Evolutionary conservation across 2,797 vertebrate species (phyloP).

Genomic region (Dendrocincla tyrannina): DNA sequence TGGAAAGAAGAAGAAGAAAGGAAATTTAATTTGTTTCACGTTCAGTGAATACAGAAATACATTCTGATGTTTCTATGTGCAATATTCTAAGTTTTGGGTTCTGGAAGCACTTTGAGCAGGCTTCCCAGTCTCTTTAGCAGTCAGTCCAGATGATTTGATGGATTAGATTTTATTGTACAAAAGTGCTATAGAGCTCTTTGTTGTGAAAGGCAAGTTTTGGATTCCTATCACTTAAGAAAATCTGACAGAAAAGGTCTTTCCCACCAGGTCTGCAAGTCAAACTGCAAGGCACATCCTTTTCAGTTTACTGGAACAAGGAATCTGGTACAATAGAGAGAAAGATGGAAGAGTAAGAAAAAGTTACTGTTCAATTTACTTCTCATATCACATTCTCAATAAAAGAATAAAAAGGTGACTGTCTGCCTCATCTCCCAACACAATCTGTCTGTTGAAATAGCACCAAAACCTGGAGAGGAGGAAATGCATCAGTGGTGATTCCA

Average conservation of each 20-base stretch:
- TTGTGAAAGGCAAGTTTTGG: not conserved
- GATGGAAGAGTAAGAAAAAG: not conserved
- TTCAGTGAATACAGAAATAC: constrained; percentile 1
- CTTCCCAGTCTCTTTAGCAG: not conserved
- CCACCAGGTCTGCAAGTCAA: not conserved
- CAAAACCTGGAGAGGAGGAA: not conserved
- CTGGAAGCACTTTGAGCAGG: not conserved
- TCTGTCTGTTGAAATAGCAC: not conserved
- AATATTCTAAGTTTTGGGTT: not conserved
- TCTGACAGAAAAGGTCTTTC: not conserved
- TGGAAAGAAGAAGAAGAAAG: constrained; percentile 62
- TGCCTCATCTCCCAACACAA: not conserved
- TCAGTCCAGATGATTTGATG: not conserved
- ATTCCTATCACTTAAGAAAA: not conserved
- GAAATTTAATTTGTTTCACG: constrained; percentile 2
- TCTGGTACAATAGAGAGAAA: not conserved
- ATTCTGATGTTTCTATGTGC: not conserved
- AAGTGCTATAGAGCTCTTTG: not conserved
- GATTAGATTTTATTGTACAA: not conserved
- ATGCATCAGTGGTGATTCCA: not conserved
- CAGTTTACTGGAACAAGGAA: not conserved
- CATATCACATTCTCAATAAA: not conserved
- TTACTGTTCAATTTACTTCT: not conserved
- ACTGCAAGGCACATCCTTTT: not conserved
- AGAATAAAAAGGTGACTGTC: not conserved